Evolutionary conservation across 1,140 invertebrate species (phyloP).

Genomic region (Rhyzopertha dominica): DNA sequence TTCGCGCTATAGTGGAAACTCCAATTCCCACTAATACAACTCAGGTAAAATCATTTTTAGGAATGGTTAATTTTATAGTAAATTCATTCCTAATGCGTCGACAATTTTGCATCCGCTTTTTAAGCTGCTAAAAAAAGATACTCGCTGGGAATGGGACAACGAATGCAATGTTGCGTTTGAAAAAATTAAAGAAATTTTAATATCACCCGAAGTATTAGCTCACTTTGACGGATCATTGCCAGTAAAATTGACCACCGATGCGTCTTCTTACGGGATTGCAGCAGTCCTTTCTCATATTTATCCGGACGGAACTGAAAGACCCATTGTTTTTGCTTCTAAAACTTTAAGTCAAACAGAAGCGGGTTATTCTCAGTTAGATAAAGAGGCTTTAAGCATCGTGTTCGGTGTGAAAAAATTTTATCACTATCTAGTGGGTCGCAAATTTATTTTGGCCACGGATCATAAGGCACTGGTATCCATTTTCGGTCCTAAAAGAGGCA

Average conservation of each 20-base stretch:
- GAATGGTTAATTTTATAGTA: not conserved
- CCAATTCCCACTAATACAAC: not conserved
- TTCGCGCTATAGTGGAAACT: not conserved
- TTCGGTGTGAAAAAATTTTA: slow-evolving; percentile 18
- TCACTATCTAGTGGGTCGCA: slow-evolving; percentile 42
- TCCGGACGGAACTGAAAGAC: slow-evolving; percentile 17
- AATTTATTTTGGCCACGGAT: slow-evolving; percentile 48
- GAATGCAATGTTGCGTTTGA: slow-evolving; percentile 24
- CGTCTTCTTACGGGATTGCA: slow-evolving; percentile 10
- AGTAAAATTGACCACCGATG: slow-evolving; percentile 14
- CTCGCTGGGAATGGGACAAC: slow-evolving; percentile 16
- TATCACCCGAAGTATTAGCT: slow-evolving; percentile 23
- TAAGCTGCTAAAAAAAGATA: slow-evolving; percentile 19
- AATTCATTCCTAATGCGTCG: slow-evolving; percentile 1
- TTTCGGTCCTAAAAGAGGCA: slow-evolving; percentile 7
- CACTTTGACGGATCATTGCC: slow-evolving; percentile 14
- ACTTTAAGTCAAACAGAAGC: slow-evolving; percentile 16
- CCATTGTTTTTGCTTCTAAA: slow-evolving; percentile 24
- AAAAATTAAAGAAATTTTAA: slow-evolving; percentile 29
- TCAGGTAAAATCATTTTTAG: not conserved
- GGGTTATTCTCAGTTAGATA: slow-evolving; percentile 29
- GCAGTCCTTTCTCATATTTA: slow-evolving; percentile 15
- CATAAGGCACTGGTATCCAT: slow-evolving; percentile 35
- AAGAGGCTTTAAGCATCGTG: slow-evolving; percentile 25
- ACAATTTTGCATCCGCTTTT: not conserved